Evolutionary conservation across 2,888 invertebrate species (phyloP), one percentile per base, ranked within the genome.

Genomic region (Limenitis camilla): DNA sequence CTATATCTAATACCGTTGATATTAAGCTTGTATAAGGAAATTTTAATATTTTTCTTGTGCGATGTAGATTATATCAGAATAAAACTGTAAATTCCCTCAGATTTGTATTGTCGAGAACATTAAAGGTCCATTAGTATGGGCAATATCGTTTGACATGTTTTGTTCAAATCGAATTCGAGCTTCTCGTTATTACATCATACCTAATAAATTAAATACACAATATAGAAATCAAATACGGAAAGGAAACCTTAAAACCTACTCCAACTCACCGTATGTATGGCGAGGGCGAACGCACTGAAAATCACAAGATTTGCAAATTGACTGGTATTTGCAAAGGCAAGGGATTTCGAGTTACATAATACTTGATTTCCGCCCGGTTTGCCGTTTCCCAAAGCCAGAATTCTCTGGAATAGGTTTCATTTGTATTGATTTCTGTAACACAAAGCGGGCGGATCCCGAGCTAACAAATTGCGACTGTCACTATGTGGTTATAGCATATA

Each of bases 351-450:
- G 56, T 50, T 47, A 58, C 45, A 50, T 48, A 55, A 55, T 39
- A 46, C 49, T 43, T 40, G 32, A 52, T 50, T 48, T 49, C 52
- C 57, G 47, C 31, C 31, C 47, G 45, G 30, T 19, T 43, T 35
- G 43, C 42, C 40, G 38, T 50, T 40, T 52, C 35, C 55, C 48
- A 45, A 52, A 52, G 31, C 42, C 38, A 32, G 38, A 49, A 40
- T 53, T 44, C 47, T 44, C 49, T 45, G 52, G 44, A 52, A 52
- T 52, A 41, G 40, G 49, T 56, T 55, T 50, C 52, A 53, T 53
- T 53, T 47, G 58, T 58, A 58, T 58, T 52, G 58, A 55, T 58
- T 55, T 55, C 52, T 41, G 48, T 57, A 52, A 57, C 58, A 47
- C 53, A 45, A 46, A 40, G 48, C 53, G 42, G 52, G 52, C 49